Percentiles rank a stretch among this genome's conserved stretches.
Evolutionary conservation across 2,888 invertebrate genomes (phyloP).

Genomic region (Brassicogethes aeneus): DNA sequence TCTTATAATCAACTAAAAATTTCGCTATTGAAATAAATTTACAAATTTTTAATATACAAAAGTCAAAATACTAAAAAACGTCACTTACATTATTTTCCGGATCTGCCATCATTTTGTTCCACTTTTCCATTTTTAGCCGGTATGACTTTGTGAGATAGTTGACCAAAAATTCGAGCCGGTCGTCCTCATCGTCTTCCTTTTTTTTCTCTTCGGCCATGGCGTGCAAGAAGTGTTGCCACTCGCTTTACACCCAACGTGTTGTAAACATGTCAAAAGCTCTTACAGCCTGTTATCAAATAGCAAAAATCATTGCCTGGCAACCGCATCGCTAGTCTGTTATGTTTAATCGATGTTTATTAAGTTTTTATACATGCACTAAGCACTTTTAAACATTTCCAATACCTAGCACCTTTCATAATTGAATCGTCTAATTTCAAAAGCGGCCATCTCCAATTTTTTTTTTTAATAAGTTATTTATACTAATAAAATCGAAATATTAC

Average conservation of each 20-base stretch:
- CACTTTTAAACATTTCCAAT: too few relatives aligned
- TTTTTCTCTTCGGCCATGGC: constrained; percentile 25
- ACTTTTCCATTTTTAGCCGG: constrained; percentile 78
- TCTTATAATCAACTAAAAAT: too few relatives aligned
- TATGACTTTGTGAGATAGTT: constrained; percentile 64
- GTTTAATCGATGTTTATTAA: constrained; percentile 1
- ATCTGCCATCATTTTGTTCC: constrained; percentile 69
- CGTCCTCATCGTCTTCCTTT: constrained; percentile 48
- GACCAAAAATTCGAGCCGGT: constrained; percentile 68
- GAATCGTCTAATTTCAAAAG: too few relatives aligned
- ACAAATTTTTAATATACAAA: not conserved
- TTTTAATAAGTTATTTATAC: too few relatives aligned
- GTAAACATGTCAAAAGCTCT: not conserved
- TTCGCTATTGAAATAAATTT: too few relatives aligned
- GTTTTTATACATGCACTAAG: too few relatives aligned
- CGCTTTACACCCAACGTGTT: too few relatives aligned
- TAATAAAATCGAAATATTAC: too few relatives aligned
- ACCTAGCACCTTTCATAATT: too few relatives aligned
- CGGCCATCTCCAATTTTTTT: too few relatives aligned
- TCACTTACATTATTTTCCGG: constrained; percentile 58
- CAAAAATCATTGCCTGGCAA: not conserved
- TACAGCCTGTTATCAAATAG: not conserved
- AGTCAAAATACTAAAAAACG: not conserved
- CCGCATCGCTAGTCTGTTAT: not conserved
- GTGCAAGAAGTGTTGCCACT: too few relatives aligned